Evolutionary conservation across 2,888 invertebrate genomes (phyloP).

Genomic region (Ceramica pisi): DNA sequence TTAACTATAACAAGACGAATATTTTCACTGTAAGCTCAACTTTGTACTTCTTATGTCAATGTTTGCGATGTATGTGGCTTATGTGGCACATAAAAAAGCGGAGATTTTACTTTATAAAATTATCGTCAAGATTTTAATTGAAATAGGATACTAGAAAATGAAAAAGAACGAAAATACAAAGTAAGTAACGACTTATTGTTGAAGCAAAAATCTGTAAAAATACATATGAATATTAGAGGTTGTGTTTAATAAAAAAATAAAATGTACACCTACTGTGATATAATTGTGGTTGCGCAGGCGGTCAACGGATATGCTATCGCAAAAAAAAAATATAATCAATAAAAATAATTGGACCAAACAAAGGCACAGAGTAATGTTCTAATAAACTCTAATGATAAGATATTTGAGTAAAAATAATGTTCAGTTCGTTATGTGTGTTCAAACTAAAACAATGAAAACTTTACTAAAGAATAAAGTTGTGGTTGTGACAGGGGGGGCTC

Average conservation of each 20-base stretch:
- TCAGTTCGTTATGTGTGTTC: background rate
- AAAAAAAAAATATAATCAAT: background rate
- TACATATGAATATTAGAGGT: background rate
- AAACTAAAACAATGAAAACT: slow-evolving; percentile 57
- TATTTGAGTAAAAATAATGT: too few species aligned
- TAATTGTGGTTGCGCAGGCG: background rate
- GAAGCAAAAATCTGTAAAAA: background rate
- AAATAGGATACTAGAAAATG: background rate
- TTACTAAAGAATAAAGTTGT: slow-evolving; percentile 67
- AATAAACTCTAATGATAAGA: slow-evolving; percentile 11
- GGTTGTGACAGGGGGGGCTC: slow-evolving; percentile 89
- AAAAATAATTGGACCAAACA: background rate
- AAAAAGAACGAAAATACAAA: too few species aligned
- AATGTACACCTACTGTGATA: background rate
- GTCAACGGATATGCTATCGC: background rate
- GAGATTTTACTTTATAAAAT: background rate
- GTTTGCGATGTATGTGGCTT: background rate
- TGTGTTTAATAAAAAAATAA: background rate
- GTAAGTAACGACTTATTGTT: too few species aligned
- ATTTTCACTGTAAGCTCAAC: slow-evolving; percentile 28
- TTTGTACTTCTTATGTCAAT: slow-evolving; percentile 16
- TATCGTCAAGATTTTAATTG: background rate
- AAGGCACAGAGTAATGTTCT: background rate
- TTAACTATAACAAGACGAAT: slow-evolving; percentile 61
- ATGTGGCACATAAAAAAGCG: background rate